Conservation (phyloP, 2,797 vertebrate species). For the Heliangelus exortis region DNA sequence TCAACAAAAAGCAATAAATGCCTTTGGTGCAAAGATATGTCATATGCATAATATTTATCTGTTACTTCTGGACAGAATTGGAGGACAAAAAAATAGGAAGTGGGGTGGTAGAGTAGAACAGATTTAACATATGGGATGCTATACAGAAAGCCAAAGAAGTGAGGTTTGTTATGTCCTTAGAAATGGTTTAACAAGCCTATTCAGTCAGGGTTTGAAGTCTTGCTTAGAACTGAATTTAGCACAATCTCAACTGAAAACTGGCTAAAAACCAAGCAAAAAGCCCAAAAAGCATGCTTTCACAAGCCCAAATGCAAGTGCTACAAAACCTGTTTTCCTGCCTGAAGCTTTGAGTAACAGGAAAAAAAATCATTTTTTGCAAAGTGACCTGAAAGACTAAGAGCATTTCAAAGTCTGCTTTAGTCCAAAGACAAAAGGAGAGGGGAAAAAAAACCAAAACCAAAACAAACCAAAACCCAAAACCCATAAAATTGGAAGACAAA, state of each 20-base stretch:
- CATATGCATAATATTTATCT: background rate
- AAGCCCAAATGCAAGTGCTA: background rate
- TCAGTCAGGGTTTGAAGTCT: background rate
- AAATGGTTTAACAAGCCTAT: background rate
- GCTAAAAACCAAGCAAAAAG: background rate
- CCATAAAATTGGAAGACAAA: background rate
- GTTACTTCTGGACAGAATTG: background rate
- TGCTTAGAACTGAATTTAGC: background rate
- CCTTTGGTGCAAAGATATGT: background rate
- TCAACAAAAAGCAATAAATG: background rate
- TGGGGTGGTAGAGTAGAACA: background rate
- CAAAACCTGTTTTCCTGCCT: background rate
- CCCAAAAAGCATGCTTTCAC: background rate
- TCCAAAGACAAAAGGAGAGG: background rate
- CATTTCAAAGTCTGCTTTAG: slow-evolving; percentile 3
- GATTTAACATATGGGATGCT: background rate
- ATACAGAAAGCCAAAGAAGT: background rate
- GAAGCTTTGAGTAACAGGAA: slow-evolving; percentile 3
- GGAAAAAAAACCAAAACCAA: background rate
- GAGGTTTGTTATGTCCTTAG: background rate
- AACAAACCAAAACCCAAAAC: background rate
- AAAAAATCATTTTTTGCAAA: slow-evolving; percentile 10
- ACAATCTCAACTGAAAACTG: background rate
- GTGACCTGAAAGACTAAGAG: background rate
- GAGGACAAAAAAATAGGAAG: background rate